phyloP scores from a whole-genome alignment of 2,888 invertebrate species.

The Lamellibrachia satsuma region DNA sequence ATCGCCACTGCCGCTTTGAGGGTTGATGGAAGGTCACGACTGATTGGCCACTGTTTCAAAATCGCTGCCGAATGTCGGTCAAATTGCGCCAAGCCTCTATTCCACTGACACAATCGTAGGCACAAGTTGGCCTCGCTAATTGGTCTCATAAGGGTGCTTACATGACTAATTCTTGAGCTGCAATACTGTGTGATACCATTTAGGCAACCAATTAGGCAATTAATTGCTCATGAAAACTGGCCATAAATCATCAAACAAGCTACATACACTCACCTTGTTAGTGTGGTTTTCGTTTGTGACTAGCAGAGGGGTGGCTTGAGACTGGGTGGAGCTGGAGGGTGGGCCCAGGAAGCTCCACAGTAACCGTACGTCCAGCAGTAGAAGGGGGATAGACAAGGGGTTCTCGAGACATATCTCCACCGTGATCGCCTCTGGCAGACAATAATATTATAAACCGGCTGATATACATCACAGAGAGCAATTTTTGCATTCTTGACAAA shows the following conservation, averaged over 20 bases:
- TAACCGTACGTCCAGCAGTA: constrained; percentile 76
- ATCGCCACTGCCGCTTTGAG: too few species aligned
- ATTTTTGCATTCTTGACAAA: too few species aligned
- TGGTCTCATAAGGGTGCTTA: too few species aligned
- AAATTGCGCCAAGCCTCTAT: too few species aligned
- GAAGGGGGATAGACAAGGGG: constrained; percentile 78
- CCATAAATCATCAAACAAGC: background rate
- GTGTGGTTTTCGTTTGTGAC: constrained; percentile 26
- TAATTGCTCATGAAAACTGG: background rate
- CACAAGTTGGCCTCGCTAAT: too few species aligned
- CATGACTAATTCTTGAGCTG: too few species aligned
- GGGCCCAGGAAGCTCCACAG: constrained; percentile 75
- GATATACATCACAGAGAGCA: too few species aligned
- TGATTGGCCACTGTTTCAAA: too few species aligned
- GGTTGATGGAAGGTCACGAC: too few species aligned
- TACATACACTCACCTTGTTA: background rate
- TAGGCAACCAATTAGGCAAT: background rate
- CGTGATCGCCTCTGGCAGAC: constrained; percentile 77
- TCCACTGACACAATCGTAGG: too few species aligned
- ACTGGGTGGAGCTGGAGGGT: constrained; percentile 41
- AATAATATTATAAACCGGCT: background rate
- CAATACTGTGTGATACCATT: too few species aligned
- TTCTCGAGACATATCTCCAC: constrained; percentile 81
- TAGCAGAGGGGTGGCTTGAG: background rate
- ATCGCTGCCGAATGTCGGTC: too few species aligned